These are phyloP conservation scores for Podarcis siculus DNA, from an alignment of 2,797 vertebrate genomes.

Conservation along the genomic window DNA sequence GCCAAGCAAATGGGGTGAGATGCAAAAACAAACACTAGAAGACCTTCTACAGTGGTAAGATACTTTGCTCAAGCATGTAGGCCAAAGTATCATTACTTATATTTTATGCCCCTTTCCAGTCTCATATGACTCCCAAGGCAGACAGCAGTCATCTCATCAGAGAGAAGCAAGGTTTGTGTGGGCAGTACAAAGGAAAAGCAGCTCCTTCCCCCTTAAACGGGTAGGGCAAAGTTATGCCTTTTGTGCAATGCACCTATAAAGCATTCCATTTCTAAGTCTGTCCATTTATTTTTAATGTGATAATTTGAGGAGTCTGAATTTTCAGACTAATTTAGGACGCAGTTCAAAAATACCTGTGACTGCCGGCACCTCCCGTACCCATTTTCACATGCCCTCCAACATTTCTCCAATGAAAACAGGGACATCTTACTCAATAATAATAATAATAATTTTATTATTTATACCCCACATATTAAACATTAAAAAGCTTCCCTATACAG, in stretches of 20 bases:
- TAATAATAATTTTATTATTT: too few species aligned
- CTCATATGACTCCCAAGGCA: neutral
- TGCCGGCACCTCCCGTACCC: too few species aligned
- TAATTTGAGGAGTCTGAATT: neutral
- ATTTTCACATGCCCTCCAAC: too few species aligned
- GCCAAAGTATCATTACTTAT: neutral
- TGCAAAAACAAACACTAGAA: neutral
- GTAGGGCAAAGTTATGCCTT: neutral
- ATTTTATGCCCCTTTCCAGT: neutral
- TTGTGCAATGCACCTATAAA: neutral
- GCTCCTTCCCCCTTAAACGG: neutral
- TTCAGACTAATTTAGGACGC: neutral
- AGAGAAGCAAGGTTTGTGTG: neutral
- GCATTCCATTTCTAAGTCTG: neutral
- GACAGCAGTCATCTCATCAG: neutral
- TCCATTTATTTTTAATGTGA: neutral
- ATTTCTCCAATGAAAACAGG: too few species aligned
- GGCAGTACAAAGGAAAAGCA: neutral
- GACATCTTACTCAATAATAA: too few species aligned
- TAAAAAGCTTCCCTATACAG: too few species aligned
- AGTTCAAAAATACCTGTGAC: neutral
- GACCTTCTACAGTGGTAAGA: neutral
- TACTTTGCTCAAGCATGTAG: neutral
- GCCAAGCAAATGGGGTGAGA: neutral
- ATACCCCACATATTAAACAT: too few species aligned